Base-by-base conservation (phyloP, 30 jellyfish, hydroid and myxozoan genomes). In the Hydra vulgaris region DNA sequence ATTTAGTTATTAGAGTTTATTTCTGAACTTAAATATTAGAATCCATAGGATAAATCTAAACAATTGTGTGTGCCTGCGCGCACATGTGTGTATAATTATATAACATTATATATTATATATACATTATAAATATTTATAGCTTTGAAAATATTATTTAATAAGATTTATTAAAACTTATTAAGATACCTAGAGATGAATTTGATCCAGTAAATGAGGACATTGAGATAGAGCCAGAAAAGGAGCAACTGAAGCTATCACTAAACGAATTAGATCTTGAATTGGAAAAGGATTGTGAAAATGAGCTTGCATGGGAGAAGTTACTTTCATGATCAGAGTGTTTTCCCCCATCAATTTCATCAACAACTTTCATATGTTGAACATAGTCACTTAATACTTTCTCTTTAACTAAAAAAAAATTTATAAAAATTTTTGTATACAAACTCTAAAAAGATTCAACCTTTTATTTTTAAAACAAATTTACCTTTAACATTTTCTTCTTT, bases 291-390 rank as follows among this genome's bases (percentile, higher is more conserved):
- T 83, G 88, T 17, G 92, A 79, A 66, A 84, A 27, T 1, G 96
- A 89, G 70, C 95, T 82, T 84, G 92, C 91, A 80, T 89, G 95
- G 0, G 96, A 89, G 25, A 81, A 40, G 79, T 76, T 66, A 70
- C 84, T 86, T 40, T 85, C 95, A 40, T 84, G 95, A 24, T 73
- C 89, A 79, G 87, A 40, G 15, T 79, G 87, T 18, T 27, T 71
- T 18, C 82, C 80, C 3, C 82, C 90, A 52, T 83, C 95, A 53
- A 89, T 88, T 77, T 76, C 96, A 77, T 89, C 96, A 54, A 89
- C 82, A 7, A 89, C 96, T 84, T 89, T 87, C 95, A 89, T 89
- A 26, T 85, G 89, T 8, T 87, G 78, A 85, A 84, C 90, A 78
- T 89, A 88, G 53, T 89, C 95, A 21, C 81, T 79, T 24, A 80